Conservation (phyloP, 2,888 invertebrate genomes). For the Parnassius glacialis region DNA sequence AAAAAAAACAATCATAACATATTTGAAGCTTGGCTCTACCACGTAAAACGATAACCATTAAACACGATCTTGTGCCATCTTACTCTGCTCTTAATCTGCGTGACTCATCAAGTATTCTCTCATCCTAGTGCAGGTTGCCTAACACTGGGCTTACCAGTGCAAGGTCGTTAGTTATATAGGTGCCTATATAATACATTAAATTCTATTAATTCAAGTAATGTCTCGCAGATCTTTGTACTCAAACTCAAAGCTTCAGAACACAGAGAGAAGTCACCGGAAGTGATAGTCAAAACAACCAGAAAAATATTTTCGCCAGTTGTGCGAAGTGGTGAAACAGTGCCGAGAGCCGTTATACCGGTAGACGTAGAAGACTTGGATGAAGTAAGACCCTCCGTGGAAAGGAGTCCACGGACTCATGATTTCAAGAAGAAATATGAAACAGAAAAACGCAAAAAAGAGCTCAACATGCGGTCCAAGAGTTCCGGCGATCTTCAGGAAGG, state of each 20-base stretch:
- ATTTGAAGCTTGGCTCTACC: no score
- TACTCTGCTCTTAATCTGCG: no score
- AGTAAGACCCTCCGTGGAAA: constrained; percentile 50
- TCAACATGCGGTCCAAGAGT: constrained; percentile 49
- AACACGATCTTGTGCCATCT: no score
- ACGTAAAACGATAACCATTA: no score
- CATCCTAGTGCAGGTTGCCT: no score
- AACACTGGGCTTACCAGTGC: no score
- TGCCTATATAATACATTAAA: no score
- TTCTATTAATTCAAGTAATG: not conserved
- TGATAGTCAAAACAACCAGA: constrained; percentile 89
- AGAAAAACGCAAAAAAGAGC: constrained; percentile 45
- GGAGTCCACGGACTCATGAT: constrained; percentile 37
- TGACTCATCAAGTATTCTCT: no score
- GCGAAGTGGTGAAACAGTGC: constrained; percentile 76
- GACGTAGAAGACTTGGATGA: constrained; percentile 66
- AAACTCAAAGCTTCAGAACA: constrained; percentile 68
- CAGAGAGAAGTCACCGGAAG: constrained; percentile 77
- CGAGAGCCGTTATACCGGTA: constrained; percentile 75
- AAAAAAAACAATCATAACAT: no score
- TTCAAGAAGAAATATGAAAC: constrained; percentile 41
- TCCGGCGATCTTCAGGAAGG: constrained; percentile 62
- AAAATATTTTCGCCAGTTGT: constrained; percentile 89
- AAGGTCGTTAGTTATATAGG: no score
- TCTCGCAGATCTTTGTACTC: constrained; percentile 62